phyloP scores from a whole-genome alignment of 1,140 invertebrate genomes.

The Micrasema minimum region DNA sequence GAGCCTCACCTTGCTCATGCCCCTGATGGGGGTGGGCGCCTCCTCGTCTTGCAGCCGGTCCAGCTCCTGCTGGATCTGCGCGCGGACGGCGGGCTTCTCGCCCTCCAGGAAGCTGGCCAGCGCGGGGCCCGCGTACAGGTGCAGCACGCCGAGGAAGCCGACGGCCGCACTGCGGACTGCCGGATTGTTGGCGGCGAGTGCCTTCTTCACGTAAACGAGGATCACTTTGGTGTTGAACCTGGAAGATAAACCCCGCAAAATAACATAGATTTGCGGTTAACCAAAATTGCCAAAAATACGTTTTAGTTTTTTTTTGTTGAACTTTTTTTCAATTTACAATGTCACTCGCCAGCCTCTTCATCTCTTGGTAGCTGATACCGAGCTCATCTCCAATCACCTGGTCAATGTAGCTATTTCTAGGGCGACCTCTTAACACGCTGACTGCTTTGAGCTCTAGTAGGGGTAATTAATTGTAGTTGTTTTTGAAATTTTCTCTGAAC shows the following conservation, averaged over 20 bases:
- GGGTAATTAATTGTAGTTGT: no score
- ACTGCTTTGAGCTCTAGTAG: no score
- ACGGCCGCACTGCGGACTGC: conserved; percentile 82
- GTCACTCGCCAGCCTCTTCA: no score
- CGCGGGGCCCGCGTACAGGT: conserved; percentile 83
- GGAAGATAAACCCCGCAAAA: conserved; percentile 57
- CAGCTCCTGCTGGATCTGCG: conserved; percentile 89
- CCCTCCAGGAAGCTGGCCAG: conserved; percentile 84
- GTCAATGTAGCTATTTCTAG: no score
- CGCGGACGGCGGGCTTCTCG: conserved; percentile 86
- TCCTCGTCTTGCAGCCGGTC: conserved; percentile 81
- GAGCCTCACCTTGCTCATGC: conserved; percentile 56
- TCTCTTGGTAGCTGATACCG: no score
- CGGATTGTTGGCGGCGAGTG: conserved; percentile 84
- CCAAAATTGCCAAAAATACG: no score
- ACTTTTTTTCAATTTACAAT: no score
- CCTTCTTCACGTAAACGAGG: conserved; percentile 85
- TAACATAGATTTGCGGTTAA: no score
- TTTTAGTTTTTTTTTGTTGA: no score
- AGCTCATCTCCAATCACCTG: no score
- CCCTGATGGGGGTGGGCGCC: conserved; percentile 76
- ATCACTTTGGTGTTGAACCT: conserved; percentile 83
- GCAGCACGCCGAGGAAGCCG: conserved; percentile 74
- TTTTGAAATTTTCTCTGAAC: no score
- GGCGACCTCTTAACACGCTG: no score